Conservation (phyloP, 2,797 vertebrate species). For the Lindbergichthys nudifrons region DNA sequence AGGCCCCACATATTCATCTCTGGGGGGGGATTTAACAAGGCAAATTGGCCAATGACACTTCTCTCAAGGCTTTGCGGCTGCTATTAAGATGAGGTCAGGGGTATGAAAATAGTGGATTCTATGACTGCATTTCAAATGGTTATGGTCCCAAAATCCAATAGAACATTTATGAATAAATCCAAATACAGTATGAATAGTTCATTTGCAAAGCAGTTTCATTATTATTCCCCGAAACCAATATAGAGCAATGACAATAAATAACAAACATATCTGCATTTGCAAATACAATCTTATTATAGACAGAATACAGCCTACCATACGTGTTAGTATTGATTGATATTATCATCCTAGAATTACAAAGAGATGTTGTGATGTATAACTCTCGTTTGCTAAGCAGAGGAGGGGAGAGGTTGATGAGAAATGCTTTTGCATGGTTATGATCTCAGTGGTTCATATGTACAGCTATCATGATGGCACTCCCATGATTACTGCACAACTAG, state of each 20-base stretch:
- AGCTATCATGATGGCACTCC: not conserved
- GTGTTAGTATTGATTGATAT: not conserved
- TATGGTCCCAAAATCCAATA: slow-evolving; percentile 40
- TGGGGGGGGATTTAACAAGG: slow-evolving; percentile 79
- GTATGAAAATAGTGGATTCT: slow-evolving; percentile 73
- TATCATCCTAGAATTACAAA: not conserved
- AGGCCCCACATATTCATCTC: slow-evolving; percentile 78
- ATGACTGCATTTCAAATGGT: slow-evolving; percentile 63
- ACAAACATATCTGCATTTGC: not conserved
- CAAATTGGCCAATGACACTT: slow-evolving; percentile 80
- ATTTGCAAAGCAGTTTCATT: not conserved
- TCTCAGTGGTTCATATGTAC: not conserved
- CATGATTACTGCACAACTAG: not conserved
- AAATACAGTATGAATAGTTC: not conserved
- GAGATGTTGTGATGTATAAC: not conserved
- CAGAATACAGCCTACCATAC: not conserved
- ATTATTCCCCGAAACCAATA: not conserved
- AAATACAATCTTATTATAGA: not conserved
- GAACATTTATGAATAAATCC: slow-evolving; percentile 24
- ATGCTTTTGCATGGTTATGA: not conserved
- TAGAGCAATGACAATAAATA: not conserved
- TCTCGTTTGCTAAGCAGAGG: not conserved
- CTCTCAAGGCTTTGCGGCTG: slow-evolving; percentile 67
- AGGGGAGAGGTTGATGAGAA: not conserved
- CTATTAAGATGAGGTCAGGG: slow-evolving; percentile 77